These are phyloP conservation scores for Gandaritis pyraliata DNA, from an alignment of 2,888 invertebrate genomes.

Conservation along the genomic window DNA sequence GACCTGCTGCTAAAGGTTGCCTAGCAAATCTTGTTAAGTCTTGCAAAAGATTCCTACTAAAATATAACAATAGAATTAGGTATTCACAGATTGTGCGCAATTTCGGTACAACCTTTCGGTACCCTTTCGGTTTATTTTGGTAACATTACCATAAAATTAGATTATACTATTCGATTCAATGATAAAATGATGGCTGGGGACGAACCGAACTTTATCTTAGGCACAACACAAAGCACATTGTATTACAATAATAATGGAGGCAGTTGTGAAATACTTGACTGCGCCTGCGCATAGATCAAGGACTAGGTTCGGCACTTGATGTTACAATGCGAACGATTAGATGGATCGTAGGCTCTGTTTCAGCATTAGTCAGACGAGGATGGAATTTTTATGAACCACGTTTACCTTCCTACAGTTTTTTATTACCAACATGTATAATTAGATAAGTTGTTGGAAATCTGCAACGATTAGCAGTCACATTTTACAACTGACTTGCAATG, in stretches of 20 bases:
- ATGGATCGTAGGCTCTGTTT: slow-evolving; percentile 52
- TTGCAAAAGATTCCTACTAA: slow-evolving; percentile 12
- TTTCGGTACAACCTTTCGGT: slow-evolving; percentile 20
- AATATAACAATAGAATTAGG: slow-evolving; percentile 27
- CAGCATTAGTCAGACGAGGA: slow-evolving; percentile 34
- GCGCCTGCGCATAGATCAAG: slow-evolving; percentile 75
- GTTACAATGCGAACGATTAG: slow-evolving; percentile 67
- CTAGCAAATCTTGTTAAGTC: slow-evolving; percentile 8
- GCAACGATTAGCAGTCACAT: too few relatives aligned
- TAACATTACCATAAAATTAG: slow-evolving; percentile 16
- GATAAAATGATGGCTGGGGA: slow-evolving; percentile 44
- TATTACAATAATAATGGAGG: slow-evolving; percentile 62
- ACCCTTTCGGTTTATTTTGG: slow-evolving; percentile 6
- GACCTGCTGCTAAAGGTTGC: slow-evolving; percentile 23
- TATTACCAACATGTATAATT: too few relatives aligned
- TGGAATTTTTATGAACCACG: slow-evolving; percentile 30
- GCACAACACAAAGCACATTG: slow-evolving; percentile 53
- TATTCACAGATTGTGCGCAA: neutral
- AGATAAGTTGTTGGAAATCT: too few relatives aligned
- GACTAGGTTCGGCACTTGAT: slow-evolving; percentile 61
- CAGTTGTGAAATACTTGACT: slow-evolving; percentile 65
- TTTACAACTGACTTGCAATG: too few relatives aligned
- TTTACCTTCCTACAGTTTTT: too few relatives aligned
- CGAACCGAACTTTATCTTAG: slow-evolving; percentile 61
- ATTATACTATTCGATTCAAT: slow-evolving; percentile 27